phyloP scores from a whole-genome alignment of 2,113 vertebrate species.

The Stegastes partitus region DNA sequence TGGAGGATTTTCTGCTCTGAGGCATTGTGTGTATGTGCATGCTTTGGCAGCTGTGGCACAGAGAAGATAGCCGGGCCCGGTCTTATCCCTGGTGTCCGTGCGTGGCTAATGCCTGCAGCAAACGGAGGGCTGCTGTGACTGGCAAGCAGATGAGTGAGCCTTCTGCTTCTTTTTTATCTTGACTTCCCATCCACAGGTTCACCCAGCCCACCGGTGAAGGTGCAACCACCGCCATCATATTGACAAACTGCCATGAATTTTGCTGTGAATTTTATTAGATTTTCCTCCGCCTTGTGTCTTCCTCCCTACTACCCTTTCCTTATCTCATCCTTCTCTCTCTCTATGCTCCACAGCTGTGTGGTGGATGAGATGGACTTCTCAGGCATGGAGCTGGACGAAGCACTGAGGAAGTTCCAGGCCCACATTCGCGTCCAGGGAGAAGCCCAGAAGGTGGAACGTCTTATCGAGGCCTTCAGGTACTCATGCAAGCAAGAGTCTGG shows the following conservation, averaged over 20 bases:
- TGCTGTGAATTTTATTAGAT: constrained; percentile 6
- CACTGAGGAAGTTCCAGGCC: constrained; percentile 97
- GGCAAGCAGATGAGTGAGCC: constrained; percentile 30
- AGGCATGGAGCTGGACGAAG: constrained; percentile 97
- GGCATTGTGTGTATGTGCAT: constrained; percentile 33
- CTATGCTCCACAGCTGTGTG: constrained; percentile 88
- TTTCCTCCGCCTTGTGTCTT: not conserved
- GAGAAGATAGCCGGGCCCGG: constrained; percentile 21
- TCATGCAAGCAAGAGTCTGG: not conserved
- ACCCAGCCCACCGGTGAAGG: constrained; percentile 6
- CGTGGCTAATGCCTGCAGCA: constrained; percentile 54
- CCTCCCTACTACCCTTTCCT: not conserved
- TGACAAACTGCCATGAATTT: not conserved
- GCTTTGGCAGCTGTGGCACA: constrained; percentile 14
- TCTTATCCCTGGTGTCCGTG: constrained; percentile 54
- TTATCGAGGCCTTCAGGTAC: constrained; percentile 98
- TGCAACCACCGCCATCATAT: not conserved
- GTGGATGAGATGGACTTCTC: constrained; percentile 99
- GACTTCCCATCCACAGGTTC: too few relatives aligned
- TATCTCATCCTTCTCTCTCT: not conserved
- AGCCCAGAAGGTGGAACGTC: constrained; percentile 97
- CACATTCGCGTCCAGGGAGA: constrained; percentile 98
- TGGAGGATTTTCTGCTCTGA: constrained; percentile 70
- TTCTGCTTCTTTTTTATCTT: constrained; percentile 29
- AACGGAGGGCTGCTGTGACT: constrained; percentile 18